Evolutionary conservation across 2,888 invertebrate species (phyloP), one percentile per base, ranked within the genome.

Genomic region (Callimorpha dominula): DNA sequence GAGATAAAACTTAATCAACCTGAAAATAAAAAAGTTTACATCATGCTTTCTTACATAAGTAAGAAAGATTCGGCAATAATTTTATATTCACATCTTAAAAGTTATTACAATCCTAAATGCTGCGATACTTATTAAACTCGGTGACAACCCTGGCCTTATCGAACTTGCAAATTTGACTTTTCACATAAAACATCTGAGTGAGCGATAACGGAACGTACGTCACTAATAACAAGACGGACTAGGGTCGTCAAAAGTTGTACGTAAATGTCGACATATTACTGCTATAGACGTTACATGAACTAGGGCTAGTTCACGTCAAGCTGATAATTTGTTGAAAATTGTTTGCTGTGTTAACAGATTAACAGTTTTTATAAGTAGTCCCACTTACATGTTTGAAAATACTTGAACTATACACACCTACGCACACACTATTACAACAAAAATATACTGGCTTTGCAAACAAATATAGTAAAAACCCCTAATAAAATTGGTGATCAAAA

Each of bases 131-230:
- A 42, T 54, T 74, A 43, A 49, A 20, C 9, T 43, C 60, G 52
- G 54, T 40, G 65, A 57, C 77, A 76, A 14, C 66, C 74, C 82
- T 75, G 75, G 72, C 65, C 65, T 60, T 20, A 70, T 52, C 31
- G 43, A 75, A 78, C 73, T 83, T 78, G 78, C 76, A 81, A 83
- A 83, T 85, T 83, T 83, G 75, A 85, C 80, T 84, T 84, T 83
- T 78, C 80, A 64, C 85, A 85, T 84, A 84, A 85, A 84, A 81
- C 77, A 75, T 66, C 68, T 52, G 72, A 74, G 65, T 73, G 68
- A 65, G 65, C 71, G 68, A 78, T 81, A 70, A 65, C 79, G 68
- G 74, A 81, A 78, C 77, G 73, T 82, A 73, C 71, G 68, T 79
- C 14, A 52, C 74, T 83, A 79, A 79, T 82, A 84, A 79, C 74